These are phyloP conservation scores for Tolmerus cingulatus DNA, from an alignment of 2,888 invertebrate species.

Conservation along the genomic window DNA sequence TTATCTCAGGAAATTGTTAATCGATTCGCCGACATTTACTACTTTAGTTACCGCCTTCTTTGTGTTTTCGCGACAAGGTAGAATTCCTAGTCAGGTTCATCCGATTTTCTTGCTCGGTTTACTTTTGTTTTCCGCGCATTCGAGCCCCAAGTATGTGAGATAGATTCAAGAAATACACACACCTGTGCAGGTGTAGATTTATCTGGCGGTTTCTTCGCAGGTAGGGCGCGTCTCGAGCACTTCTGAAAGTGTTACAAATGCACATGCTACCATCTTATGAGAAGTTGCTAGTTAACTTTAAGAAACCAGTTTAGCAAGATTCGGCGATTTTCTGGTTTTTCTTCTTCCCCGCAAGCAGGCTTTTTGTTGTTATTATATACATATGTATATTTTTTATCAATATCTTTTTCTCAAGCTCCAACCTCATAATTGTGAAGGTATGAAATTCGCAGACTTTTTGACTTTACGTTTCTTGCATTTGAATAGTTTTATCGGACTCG, in stretches of 20 bases:
- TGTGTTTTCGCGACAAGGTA: background rate
- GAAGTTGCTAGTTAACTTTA: background rate
- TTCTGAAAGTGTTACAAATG: background rate
- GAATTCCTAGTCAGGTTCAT: background rate
- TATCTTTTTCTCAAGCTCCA: background rate
- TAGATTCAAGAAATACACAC: background rate
- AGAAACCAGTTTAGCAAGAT: constrained; percentile 42
- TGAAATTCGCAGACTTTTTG: background rate
- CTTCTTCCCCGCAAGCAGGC: background rate
- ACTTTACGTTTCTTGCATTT: background rate
- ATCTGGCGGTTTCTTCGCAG: background rate
- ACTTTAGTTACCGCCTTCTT: background rate
- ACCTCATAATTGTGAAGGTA: background rate
- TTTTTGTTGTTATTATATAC: background rate
- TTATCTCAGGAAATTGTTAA: background rate
- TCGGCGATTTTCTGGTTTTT: constrained; percentile 42
- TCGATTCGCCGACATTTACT: background rate
- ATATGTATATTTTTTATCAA: background rate
- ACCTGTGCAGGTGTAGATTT: background rate
- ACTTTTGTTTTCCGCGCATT: background rate
- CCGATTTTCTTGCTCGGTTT: background rate
- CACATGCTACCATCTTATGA: background rate
- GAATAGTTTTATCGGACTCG: background rate
- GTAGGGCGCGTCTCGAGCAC: background rate
- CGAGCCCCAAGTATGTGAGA: background rate